These are phyloP conservation scores for Orthosia gothica DNA, from an alignment of 2,888 invertebrate species.

Conservation along the genomic window DNA sequence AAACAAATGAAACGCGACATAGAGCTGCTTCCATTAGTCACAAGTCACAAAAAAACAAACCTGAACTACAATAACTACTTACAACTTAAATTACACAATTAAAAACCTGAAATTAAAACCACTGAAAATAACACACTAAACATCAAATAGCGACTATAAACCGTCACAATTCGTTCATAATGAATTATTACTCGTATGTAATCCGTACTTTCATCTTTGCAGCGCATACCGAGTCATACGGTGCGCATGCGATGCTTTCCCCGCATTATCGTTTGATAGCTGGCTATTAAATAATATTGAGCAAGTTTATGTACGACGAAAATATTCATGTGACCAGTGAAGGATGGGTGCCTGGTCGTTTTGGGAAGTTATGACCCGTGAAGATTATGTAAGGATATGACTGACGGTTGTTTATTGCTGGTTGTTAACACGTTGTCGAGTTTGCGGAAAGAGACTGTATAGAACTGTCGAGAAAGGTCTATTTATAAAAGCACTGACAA, in stretches of 20 bases:
- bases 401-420: slow-evolving; percentile 10
- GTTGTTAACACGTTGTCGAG: not conserved
- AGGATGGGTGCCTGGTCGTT: slow-evolving; percentile 39
- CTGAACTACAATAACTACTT: too few species aligned
- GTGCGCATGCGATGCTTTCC: slow-evolving; percentile 74
- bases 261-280: slow-evolving; percentile 61
- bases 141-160: slow-evolving; percentile 47
- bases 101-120: slow-evolving; percentile 27
- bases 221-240: slow-evolving; percentile 53
- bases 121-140: slow-evolving; percentile 31
- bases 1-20: not conserved
- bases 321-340: slow-evolving; percentile 61
- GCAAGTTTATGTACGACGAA: slow-evolving; percentile 48
- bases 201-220: slow-evolving; percentile 68
- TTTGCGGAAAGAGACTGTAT: slow-evolving; percentile 2
- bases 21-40: not conserved
- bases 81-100: not conserved
- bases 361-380: slow-evolving; percentile 59
- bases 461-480: not conserved
- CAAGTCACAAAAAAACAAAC: not conserved
- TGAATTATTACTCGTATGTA: slow-evolving; percentile 61
- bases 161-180: slow-evolving; percentile 47
- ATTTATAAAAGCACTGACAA: too few species aligned
- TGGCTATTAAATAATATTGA: slow-evolving; percentile 64
- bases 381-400: slow-evolving; percentile 44